A percentile compares a stretch with the other conserved stretches of the same genome.
Evolutionary conservation across 2,113 vertebrate species (phyloP).

Genomic region (Pluvianellus socialis): DNA sequence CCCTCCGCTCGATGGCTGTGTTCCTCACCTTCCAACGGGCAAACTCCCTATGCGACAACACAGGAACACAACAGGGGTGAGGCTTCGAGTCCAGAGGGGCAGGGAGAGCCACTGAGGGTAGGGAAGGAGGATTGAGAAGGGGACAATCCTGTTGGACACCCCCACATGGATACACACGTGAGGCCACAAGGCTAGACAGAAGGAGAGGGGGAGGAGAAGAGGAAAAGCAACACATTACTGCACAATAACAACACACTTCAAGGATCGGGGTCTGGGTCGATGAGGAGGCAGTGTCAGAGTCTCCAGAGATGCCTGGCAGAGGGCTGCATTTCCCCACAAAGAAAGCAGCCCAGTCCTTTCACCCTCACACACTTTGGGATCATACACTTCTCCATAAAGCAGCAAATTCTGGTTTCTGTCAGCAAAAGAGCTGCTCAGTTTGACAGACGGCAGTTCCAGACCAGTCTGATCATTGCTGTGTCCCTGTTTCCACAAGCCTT

Average conservation of each 20-base stretch:
- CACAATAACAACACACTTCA: background rate
- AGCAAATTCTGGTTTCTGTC: background rate
- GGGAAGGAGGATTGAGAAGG: background rate
- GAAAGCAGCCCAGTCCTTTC: background rate
- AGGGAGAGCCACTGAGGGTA: accelerated
- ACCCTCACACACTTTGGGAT: background rate
- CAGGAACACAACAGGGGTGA: constrained; percentile 32
- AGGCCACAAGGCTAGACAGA: background rate
- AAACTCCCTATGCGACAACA: constrained; percentile 88
- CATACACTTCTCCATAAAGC: background rate
- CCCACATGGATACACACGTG: background rate
- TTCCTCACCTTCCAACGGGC: constrained; percentile 99
- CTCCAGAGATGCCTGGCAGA: background rate
- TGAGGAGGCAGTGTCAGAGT: background rate
- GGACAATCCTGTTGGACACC: background rate
- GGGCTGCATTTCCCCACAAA: background rate
- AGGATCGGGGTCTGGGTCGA: background rate
- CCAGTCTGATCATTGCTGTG: background rate
- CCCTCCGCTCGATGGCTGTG: constrained; percentile 94
- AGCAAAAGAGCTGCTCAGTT: background rate
- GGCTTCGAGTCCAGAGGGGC: background rate
- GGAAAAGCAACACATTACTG: background rate
- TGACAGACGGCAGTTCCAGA: background rate
- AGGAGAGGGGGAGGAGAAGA: background rate
- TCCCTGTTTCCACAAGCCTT: background rate